Base-by-base conservation (phyloP, 2,113 vertebrate species). In the Clinocottus analis region DNA sequence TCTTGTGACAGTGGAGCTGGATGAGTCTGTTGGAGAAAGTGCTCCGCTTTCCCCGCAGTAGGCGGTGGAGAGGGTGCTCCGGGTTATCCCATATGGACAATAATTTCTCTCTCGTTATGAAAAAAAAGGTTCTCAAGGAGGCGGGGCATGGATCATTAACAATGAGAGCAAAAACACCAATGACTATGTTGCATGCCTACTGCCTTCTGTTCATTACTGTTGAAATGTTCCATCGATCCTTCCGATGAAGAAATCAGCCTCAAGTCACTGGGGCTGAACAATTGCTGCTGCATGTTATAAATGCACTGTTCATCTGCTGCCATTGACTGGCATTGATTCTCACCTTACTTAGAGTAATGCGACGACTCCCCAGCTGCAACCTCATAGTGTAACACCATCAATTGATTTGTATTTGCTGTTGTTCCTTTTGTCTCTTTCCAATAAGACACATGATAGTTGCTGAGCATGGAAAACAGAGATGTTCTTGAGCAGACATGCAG, bases 261-360 rank as follows among this genome's bases (percentile, higher is more conserved):
- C 19, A 66, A 78, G 71, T 80, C 71, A 75, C 13, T 43, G 37
- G 21, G 75, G 16, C 76, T 63, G 39, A 80, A 71, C 82, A 82
- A 60, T 72, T 27, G 73, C 76, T 45, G 53, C 6, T n/a, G 25
- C 19, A 12, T 72, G 76, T 85, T 85, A 89, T 87, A 78, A 88
- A 89, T 86, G 70, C 58, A 88, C 77, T 80, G 72, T 77, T 90
- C 86, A 82, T 61, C 71, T 17, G 73, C 62, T 56, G 62, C 53
- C 79, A 91, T 84, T 87, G 90, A 89, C 83, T 72, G 31, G 12
- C 82, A 91, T 89, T 87, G 89, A 92, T 92, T 82, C 43, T 79
- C 72, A 62, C 69, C 77, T 90, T 82, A 88, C 89, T 88, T 87
- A 87, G 83, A 86, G 82, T 89, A 91, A 88, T 92, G 84, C 31